Conservation (phyloP, 2,797 vertebrate genomes). For the Typhlichthys eigenmanni region DNA sequence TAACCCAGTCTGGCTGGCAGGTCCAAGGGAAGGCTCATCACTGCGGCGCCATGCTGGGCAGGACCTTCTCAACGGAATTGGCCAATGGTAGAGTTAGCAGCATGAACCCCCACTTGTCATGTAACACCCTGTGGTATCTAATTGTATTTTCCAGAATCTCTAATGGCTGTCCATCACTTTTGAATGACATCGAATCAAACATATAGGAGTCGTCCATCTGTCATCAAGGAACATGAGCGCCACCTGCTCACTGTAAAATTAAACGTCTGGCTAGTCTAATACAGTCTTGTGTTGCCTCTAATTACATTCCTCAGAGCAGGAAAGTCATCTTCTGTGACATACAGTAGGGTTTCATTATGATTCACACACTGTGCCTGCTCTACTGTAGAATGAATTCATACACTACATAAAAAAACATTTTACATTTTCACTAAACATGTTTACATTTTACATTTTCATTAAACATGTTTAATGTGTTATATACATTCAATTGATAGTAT, state of each 20-base stretch:
- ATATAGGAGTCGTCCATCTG: slow-evolving; percentile 33
- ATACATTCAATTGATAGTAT: too few species aligned
- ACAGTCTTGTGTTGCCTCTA: slow-evolving; percentile 50
- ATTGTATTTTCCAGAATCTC: slow-evolving; percentile 14
- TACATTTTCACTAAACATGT: too few species aligned
- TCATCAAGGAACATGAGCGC: slow-evolving; percentile 32
- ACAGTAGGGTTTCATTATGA: too few species aligned
- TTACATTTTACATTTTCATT: too few species aligned
- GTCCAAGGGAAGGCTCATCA: slow-evolving; percentile 48
- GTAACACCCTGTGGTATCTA: slow-evolving; percentile 23
- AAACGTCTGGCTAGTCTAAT: slow-evolving; percentile 30
- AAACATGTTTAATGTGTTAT: too few species aligned
- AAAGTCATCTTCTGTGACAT: slow-evolving; percentile 40
- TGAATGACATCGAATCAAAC: slow-evolving; percentile 14
- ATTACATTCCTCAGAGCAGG: slow-evolving; percentile 53
- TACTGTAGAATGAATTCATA: slow-evolving; percentile 26
- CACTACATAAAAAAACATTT: slow-evolving; percentile 15
- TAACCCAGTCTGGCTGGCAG: slow-evolving; percentile 61
- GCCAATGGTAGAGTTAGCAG: slow-evolving; percentile 48
- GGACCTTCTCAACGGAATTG: slow-evolving; percentile 60
- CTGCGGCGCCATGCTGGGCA: slow-evolving; percentile 60
- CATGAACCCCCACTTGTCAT: slow-evolving; percentile 49
- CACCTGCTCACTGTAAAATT: slow-evolving; percentile 25
- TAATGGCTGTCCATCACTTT: slow-evolving; percentile 11
- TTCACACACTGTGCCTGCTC: slow-evolving; percentile 15